Evolutionary conservation across 2,888 invertebrate genomes (phyloP).

Genomic region (Hyppa rectilinea): DNA sequence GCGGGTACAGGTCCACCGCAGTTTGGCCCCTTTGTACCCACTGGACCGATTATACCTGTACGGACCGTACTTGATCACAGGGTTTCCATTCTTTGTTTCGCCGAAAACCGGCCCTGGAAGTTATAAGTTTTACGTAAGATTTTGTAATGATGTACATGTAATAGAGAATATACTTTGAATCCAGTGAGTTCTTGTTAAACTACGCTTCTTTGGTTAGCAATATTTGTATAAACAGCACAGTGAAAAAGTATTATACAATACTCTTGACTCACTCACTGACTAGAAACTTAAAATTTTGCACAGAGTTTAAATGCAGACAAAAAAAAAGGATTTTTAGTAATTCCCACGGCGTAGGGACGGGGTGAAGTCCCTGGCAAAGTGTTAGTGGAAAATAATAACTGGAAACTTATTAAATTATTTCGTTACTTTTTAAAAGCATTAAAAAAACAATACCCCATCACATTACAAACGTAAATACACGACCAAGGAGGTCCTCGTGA

Average conservation of each 20-base stretch:
- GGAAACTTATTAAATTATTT: too few species aligned
- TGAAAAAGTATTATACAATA: background rate
- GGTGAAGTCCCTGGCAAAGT: background rate
- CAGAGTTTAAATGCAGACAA: too few species aligned
- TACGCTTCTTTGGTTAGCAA: background rate
- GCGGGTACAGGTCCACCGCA: constrained; percentile 63
- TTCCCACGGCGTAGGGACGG: too few species aligned
- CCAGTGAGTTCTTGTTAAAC: background rate
- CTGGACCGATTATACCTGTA: constrained; percentile 46
- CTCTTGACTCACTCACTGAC: background rate
- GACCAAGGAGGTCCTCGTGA: too few species aligned
- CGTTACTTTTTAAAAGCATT: too few species aligned
- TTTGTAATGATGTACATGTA: background rate
- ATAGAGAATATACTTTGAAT: background rate
- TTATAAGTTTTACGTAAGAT: background rate
- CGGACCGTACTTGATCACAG: constrained; percentile 44
- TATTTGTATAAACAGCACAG: background rate
- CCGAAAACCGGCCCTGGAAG: constrained; percentile 55
- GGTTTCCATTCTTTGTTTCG: constrained; percentile 41
- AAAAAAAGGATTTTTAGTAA: background rate
- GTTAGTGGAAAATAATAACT: background rate
- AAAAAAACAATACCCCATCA: too few species aligned
- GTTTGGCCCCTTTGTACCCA: constrained; percentile 55
- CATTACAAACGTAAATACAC: too few species aligned
- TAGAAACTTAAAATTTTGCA: background rate